Evolutionary conservation across 2,797 vertebrate species (phyloP).

Genomic region (Hippocampus kuda): DNA sequence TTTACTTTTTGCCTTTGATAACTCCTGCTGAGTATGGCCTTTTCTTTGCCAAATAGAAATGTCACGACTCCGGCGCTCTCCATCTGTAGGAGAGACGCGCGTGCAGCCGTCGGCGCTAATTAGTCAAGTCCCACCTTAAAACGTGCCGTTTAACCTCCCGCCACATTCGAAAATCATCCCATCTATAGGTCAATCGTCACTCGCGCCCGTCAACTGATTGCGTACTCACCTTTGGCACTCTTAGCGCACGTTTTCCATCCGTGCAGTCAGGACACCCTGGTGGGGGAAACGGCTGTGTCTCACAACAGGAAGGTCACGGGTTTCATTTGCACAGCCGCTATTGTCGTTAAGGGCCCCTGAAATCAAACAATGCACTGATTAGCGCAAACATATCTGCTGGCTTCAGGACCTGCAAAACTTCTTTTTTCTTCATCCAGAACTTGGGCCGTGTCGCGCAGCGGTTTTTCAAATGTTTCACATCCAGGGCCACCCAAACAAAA

Average conservation of each 20-base stretch:
- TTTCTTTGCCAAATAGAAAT: slow-evolving; percentile 68
- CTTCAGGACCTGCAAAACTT: background rate
- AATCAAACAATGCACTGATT: slow-evolving; percentile 45
- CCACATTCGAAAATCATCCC: background rate
- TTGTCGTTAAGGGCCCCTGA: slow-evolving; percentile 45
- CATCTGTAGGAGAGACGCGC: slow-evolving; percentile 57
- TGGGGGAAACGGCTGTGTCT: slow-evolving; percentile 47
- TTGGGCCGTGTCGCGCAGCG: background rate
- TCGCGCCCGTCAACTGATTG: background rate
- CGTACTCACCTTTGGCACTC: background rate
- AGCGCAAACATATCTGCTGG: slow-evolving; percentile 13
- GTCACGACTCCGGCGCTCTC: slow-evolving; percentile 63
- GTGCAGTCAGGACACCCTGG: background rate
- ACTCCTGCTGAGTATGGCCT: slow-evolving; percentile 71
- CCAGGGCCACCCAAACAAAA: background rate
- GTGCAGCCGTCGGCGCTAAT: slow-evolving; percentile 55
- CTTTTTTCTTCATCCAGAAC: background rate
- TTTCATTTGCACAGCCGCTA: slow-evolving; percentile 50
- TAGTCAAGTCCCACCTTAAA: slow-evolving; percentile 49
- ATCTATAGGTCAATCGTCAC: slow-evolving; percentile 2
- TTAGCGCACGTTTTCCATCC: background rate
- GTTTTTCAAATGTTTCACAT: background rate
- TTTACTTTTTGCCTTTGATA: slow-evolving; percentile 72
- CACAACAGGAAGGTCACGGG: slow-evolving; percentile 53
- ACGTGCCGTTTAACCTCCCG: slow-evolving; percentile 30